Evolutionary conservation across 2,888 invertebrate species (phyloP), one percentile per base, ranked within the genome.

Genomic region (Meteorus colon): DNA sequence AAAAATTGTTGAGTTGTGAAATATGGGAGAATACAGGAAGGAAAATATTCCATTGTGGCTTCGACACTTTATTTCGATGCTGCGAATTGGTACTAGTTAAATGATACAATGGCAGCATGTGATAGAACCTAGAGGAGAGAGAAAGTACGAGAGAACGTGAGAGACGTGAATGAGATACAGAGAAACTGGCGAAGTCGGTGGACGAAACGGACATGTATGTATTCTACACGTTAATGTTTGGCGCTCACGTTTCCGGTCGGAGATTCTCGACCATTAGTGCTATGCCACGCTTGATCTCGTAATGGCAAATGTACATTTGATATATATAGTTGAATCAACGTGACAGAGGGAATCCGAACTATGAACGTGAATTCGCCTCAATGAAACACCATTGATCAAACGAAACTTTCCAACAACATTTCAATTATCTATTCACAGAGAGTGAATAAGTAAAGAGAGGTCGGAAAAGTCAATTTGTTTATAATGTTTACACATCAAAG

Each of bases 241-340:
- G 77, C 78, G 77, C 75, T 60, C 69, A 72, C 78, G 73, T 79
- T 80, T 80, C 75, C 77, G 69, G 77, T 75, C 60, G 8, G n/a
- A 29, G 75, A 75, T 55, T 60, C 60, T 60, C 8, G 12, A 77
- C 69, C 77, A 66, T 70, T 70, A 74, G 78, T 75, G 79, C 76
- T 31, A 10, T 71, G 66, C 75, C 78, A 77, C 67, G 73, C 77
- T 77, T 79, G 77, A 77, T 79, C 77, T 72, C 72, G 75, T 6
- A 31, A 78, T 79, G 77, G 73, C 74, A 79, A 78, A 79, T 75
- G 76, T 77, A 74, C 77, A 19, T 79, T 80, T 77, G 73, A 79
- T 76, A 68, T 70, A 68, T 70, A 76, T 76, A 75, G 73, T 77
- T 73, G 41, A n/a, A 37, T 67, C 72, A 70, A 66, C 51, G 71